Conservation (phyloP, 2,888 invertebrate genomes). For the Pandemis corylana region DNA sequence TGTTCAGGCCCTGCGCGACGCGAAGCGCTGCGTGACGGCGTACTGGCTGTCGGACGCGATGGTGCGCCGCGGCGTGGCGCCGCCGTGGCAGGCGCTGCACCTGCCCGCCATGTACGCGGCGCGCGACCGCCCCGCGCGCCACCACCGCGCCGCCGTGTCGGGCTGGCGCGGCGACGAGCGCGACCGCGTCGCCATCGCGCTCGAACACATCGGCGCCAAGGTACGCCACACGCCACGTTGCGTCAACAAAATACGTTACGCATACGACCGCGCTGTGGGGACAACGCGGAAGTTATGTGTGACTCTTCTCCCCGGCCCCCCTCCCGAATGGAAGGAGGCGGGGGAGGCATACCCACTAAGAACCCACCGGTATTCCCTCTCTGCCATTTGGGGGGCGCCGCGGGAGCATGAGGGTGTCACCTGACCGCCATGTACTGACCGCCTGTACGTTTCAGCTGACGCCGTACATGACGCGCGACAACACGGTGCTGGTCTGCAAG, state of each 20-base stretch:
- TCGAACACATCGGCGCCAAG: slow-evolving; percentile 94
- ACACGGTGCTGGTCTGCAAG: slow-evolving; percentile 90
- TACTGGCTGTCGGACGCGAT: slow-evolving; percentile 97
- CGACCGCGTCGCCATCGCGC: slow-evolving; percentile 92
- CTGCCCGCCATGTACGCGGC: slow-evolving; percentile 90
- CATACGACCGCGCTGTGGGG: too few relatives aligned
- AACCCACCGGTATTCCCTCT: too few relatives aligned
- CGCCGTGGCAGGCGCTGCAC: slow-evolving; percentile 97
- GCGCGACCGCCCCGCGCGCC: slow-evolving; percentile 89
- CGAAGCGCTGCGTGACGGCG: slow-evolving; percentile 91
- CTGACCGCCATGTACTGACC: slow-evolving; percentile 66
- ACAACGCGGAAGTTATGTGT: too few relatives aligned
- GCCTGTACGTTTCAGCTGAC: slow-evolving; percentile 80
- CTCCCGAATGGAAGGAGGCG: too few relatives aligned
- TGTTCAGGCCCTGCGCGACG: slow-evolving; percentile 86
- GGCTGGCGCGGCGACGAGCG: slow-evolving; percentile 97
- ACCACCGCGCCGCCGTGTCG: slow-evolving; percentile 92
- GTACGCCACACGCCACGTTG: slow-evolving; percentile 84
- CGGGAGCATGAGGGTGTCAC: too few relatives aligned
- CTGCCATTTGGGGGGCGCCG: too few relatives aligned
- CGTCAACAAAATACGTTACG: too few relatives aligned
- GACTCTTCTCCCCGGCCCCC: too few relatives aligned
- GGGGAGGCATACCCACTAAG: too few relatives aligned
- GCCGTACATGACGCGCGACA: slow-evolving; percentile 91
- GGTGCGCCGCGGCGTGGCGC: slow-evolving; percentile 91